phyloP scores from a whole-genome alignment of 2,113 vertebrate species.

The Leucopsar rothschildi region DNA sequence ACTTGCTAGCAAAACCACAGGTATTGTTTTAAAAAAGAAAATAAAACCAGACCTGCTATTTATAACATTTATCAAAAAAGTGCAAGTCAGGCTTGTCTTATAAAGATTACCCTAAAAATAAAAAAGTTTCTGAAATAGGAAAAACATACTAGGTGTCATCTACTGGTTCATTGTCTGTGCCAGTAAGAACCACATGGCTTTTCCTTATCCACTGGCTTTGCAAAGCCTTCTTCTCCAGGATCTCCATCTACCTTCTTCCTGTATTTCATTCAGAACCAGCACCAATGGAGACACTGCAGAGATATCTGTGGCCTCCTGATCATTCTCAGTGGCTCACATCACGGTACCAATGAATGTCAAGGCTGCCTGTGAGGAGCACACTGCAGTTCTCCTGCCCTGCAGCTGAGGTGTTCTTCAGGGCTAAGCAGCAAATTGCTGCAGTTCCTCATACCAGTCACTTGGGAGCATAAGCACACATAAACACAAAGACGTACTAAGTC shows the following conservation, averaged over 20 bases:
- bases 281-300: neutral
- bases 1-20: neutral
- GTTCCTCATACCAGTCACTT: neutral
- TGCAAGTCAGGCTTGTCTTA: neutral
- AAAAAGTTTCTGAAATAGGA: neutral
- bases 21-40: neutral
- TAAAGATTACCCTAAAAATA: neutral
- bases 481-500: fast-evolving
- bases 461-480: neutral
- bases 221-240: neutral
- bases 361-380: neutral
- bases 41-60: neutral
- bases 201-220: neutral
- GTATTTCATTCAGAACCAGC: neutral
- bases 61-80: neutral
- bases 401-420: neutral
- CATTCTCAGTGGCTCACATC: neutral
- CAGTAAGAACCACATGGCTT: fast-evolving
- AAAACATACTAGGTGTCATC: neutral
- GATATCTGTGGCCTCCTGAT: neutral
- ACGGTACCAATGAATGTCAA: neutral
- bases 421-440: neutral
- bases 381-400: neutral
- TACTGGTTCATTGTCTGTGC: neutral
- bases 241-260: neutral